Evolutionary conservation across 1,140 invertebrate genomes (phyloP), one percentile per base, ranked within the genome.

Genomic region (Hyposmocoma kahamanoa): DNA sequence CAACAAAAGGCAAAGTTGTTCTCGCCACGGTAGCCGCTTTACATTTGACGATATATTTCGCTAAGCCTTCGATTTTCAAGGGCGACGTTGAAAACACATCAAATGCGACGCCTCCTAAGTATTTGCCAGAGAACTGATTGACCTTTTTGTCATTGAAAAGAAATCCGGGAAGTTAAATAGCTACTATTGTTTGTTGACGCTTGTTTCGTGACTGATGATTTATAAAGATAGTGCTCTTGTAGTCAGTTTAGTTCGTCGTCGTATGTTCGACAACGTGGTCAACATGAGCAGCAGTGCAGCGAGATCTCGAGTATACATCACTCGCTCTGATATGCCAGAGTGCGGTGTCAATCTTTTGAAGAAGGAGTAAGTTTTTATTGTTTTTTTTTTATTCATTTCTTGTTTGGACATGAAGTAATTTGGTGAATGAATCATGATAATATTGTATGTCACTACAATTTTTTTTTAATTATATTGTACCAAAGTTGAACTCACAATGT

Each of bases 311-410:
- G 86, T 89, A 34, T 89, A 80, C 50, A 69, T 89, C 2, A 88
- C 88, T 1, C 72, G 88, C 0, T 74, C 80, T 45, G 88, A 89
- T 67, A 87, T 89, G 55, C 87, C 88, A 21, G 53, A 72, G 15
- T 56, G 71, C 63, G 88, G 88, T n/a, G 57, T 89, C 18, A 70
- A 88, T 42, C 46, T 89, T 42, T 67, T 89, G 22, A 85, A 74
- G 39, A 74, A 84, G 63, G 71, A 86, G 80, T 84, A 64, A 82
- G 76, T 74, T 11, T 20, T n/a, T n/a, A n/a, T n/a, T n/a, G n/a
- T n/a, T n/a, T n/a, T n/a, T n/a, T n/a, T n/a, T n/a, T n/a, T n/a
- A n/a, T n/a, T n/a, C n/a, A n/a, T n/a, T n/a, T n/a, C n/a, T n/a
- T n/a, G n/a, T n/a, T n/a, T n/a, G n/a, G n/a, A n/a, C n/a, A n/a